phyloP scores from a whole-genome alignment of 2,113 vertebrate genomes.

The human region DNA sequence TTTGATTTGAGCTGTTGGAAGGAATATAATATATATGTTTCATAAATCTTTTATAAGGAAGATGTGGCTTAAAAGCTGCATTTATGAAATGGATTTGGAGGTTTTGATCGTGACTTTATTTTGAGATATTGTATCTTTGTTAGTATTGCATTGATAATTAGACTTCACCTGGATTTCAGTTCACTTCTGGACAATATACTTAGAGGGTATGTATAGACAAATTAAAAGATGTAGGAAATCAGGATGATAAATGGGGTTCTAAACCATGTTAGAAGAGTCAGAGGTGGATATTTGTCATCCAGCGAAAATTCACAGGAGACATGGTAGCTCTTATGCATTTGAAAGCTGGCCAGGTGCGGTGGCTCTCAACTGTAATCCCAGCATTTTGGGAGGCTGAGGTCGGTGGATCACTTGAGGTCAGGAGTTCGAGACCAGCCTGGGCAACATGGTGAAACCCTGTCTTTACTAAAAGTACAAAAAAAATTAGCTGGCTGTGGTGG shows the following conservation, averaged over 20 bases:
- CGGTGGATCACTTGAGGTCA: too few relatives aligned
- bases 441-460: too few relatives aligned
- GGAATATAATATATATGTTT: neutral
- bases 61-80: neutral
- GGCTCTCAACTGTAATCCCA: too few relatives aligned
- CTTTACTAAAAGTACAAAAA: too few relatives aligned
- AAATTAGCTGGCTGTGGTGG: too few relatives aligned
- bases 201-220: neutral
- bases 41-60: conserved; percentile 39
- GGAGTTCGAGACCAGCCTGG: too few relatives aligned
- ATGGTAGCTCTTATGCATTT: neutral
- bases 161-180: conserved; percentile 2
- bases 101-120: neutral
- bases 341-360: neutral
- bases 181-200: conserved; percentile 17
- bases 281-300: neutral
- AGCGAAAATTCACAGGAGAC: neutral
- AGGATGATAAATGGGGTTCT: neutral
- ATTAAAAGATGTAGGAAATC: conserved; percentile 42
- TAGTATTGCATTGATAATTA: neutral
- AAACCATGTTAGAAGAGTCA: neutral
- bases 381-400: too few relatives aligned
- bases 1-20: neutral
- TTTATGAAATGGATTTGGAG: conserved; percentile 34
- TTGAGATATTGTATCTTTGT: neutral